Conservation (phyloP, 2,797 vertebrate species). For the Hydrocynus forskahlii region DNA sequence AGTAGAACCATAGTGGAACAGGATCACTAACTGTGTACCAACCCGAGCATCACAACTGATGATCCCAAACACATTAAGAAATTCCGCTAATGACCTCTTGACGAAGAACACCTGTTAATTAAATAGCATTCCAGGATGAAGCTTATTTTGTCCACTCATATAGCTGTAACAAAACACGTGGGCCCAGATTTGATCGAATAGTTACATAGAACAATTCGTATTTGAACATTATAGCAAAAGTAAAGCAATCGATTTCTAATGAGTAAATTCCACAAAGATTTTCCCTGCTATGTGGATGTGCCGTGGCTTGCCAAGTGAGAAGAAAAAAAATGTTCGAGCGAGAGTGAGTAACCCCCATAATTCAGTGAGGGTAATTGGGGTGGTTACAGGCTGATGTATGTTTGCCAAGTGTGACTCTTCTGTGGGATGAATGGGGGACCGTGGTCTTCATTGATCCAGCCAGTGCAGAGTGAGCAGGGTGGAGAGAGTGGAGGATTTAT, state of each 20-base stretch:
- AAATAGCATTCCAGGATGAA: too few species aligned
- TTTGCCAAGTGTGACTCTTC: slow-evolving; percentile 41
- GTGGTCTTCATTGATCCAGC: slow-evolving; percentile 50
- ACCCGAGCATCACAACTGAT: too few species aligned
- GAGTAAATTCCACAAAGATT: not conserved
- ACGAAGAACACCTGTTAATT: too few species aligned
- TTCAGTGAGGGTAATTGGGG: slow-evolving; percentile 48
- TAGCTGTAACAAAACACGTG: too few species aligned
- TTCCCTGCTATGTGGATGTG: not conserved
- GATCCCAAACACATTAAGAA: too few species aligned
- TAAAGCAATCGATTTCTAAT: not conserved
- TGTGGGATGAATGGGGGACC: slow-evolving; percentile 41
- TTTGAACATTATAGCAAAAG: not conserved
- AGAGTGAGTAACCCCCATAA: slow-evolving; percentile 34
- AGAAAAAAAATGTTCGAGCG: not conserved
- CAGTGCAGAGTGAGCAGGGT: slow-evolving; percentile 15
- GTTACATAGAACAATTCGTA: too few species aligned
- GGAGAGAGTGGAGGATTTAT: slow-evolving; percentile 46
- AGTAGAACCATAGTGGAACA: too few species aligned
- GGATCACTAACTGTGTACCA: too few species aligned
- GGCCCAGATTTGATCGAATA: too few species aligned
- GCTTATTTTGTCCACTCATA: too few species aligned
- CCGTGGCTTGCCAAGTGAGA: not conserved
- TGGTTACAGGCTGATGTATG: slow-evolving; percentile 44
- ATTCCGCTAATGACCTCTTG: too few species aligned